These are phyloP conservation scores for Gymnobelideus leadbeateri DNA, from an alignment of 2,113 vertebrate genomes.

Conservation along the genomic window DNA sequence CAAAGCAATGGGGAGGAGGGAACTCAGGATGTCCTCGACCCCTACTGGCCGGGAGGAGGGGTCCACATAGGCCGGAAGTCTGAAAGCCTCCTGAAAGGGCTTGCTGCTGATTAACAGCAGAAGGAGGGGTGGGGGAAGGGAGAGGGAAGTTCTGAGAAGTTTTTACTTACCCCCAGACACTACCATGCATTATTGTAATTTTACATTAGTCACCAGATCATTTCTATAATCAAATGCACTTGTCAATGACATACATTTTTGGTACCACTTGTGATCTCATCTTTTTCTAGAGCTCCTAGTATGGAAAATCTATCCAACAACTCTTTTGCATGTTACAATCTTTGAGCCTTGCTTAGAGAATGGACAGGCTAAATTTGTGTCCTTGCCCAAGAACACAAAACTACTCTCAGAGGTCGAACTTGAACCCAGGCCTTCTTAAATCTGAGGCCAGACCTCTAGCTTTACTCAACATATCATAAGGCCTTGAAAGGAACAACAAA, in stretches of 20 bases:
- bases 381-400: background rate
- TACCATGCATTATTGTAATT: rapidly evolving
- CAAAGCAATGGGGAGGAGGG: no score
- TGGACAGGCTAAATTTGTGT: background rate
- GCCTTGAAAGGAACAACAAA: background rate
- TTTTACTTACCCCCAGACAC: no score
- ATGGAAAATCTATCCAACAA: background rate
- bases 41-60: no score
- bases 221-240: rapidly evolving
- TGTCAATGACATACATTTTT: background rate
- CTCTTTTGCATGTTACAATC: background rate
- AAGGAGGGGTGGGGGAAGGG: no score
- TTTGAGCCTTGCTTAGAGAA: background rate
- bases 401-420: background rate
- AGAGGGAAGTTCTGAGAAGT: no score
- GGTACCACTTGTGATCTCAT: background rate
- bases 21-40: no score
- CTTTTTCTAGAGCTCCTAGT: background rate
- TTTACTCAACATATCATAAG: background rate
- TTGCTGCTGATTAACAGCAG: no score
- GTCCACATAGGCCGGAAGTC: no score
- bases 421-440: background rate
- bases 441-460: background rate
- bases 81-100: no score
- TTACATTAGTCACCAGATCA: rapidly evolving